These are phyloP conservation scores for Pachycephus smyrnensis DNA, from an alignment of 2,888 invertebrate species.

Conservation along the genomic window DNA sequence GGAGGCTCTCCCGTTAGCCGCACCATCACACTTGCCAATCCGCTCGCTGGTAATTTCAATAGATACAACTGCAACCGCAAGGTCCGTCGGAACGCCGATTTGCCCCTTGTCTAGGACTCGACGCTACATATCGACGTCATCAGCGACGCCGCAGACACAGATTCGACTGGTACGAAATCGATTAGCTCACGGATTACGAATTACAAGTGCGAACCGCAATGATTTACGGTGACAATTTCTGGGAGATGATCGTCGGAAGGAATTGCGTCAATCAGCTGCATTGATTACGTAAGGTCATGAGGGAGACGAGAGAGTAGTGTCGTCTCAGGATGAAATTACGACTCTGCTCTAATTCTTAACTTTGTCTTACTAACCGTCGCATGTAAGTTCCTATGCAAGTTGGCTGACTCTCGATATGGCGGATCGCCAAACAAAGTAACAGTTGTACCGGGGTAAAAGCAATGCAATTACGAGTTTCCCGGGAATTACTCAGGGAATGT, in stretches of 20 bases:
- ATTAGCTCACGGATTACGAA: conserved; percentile 32
- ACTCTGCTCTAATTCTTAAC: neutral
- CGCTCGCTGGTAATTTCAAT: conserved; percentile 60
- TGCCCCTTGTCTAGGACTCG: conserved; percentile 28
- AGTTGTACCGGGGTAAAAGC: conserved; percentile 60
- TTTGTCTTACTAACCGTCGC: neutral
- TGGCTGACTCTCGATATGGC: conserved; percentile 44
- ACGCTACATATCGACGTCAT: conserved; percentile 22
- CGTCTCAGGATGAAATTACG: neutral
- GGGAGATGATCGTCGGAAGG: neutral
- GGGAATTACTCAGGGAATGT: conserved; percentile 63
- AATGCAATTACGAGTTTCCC: conserved; percentile 60
- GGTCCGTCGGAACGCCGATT: conserved; percentile 47
- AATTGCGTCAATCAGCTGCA: neutral
- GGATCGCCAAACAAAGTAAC: conserved; percentile 58
- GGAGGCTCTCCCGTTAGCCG: conserved; percentile 57
- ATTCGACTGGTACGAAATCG: conserved; percentile 15
- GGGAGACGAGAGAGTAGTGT: neutral
- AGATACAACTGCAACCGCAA: conserved; percentile 59
- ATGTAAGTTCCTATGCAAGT: neutral
- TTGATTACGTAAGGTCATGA: neutral
- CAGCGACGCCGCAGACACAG: conserved; percentile 23
- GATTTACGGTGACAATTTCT: conserved; percentile 21
- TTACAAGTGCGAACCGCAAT: conserved; percentile 24
- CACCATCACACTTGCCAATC: conserved; percentile 60